Evolutionary conservation across 2,888 invertebrate genomes (phyloP).

Genomic region (Pachycephus smyrnensis): DNA sequence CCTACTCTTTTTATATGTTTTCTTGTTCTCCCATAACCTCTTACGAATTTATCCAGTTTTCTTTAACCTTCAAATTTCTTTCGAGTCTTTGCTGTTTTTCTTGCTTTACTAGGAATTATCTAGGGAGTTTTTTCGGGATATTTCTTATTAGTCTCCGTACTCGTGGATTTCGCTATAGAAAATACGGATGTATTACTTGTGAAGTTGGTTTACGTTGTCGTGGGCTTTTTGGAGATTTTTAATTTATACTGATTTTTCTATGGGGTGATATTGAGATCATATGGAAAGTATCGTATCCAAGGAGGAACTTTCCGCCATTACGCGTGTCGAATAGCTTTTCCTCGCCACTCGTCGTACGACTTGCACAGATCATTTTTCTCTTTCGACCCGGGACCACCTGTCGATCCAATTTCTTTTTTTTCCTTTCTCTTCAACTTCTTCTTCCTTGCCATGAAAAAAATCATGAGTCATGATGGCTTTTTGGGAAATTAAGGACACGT

Average conservation of each 20-base stretch:
- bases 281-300: not conserved
- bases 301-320: not conserved
- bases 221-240: not conserved
- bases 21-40: slow-evolving; percentile 17
- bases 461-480: not conserved
- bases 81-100: not conserved
- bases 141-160: not conserved
- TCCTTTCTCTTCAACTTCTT: not conserved
- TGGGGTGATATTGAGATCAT: not conserved
- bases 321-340: not conserved
- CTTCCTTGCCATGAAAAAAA: not conserved
- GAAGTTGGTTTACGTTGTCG: not conserved
- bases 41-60: not conserved
- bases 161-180: not conserved
- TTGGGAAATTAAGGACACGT: not conserved
- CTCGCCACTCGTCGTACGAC: not conserved
- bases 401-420: not conserved
- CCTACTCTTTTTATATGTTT: slow-evolving; percentile 27
- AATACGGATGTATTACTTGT: not conserved
- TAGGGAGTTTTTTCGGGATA: not conserved
- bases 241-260: not conserved
- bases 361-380: not conserved
- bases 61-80: not conserved
- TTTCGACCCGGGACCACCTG: not conserved
- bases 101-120: not conserved